Evolutionary conservation across 2,888 invertebrate species (phyloP), one percentile per base, ranked within the genome.

Genomic region (Coelopa pilipes): DNA sequence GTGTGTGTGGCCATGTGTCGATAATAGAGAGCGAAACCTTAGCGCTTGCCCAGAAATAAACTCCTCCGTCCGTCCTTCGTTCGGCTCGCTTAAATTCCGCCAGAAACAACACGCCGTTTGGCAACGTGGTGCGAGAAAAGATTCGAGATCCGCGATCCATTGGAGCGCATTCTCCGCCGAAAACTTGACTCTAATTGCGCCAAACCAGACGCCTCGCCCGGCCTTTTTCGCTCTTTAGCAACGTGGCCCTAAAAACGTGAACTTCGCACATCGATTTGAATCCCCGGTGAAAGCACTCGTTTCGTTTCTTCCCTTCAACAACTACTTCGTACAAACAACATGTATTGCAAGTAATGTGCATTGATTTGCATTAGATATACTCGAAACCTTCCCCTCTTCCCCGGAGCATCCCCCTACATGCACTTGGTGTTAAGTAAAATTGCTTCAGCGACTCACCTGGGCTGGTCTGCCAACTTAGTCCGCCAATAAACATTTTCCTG

Each of bases 401-500:
- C n/a, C n/a, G n/a, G n/a, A n/a, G n/a, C n/a, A n/a, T n/a, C n/a
- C n/a, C n/a, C n/a, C n/a, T n/a, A n/a, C 4, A 34, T 34, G 4
- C 34, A 34, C 34, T 4, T 2, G 34, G 34, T 7, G 4, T 34
- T 34, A 4, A 34, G n/a, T n/a, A 34, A 34, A 34, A 7, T 34
- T 4, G 34, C 34, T 34, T 34, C 34, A 34, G 34, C 4, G 34
- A 80, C 92, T 91, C 92, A 98, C 98, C 98, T 94, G 98, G 97
- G 92, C 97, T 98, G 88, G 98, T 99, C 92, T 98, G 98, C 98
- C 98, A 99, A 91, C 98, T 98, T 89, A 99, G 93, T 88, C 99
- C 99, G 88, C 99, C 99, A 91, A 99, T 97, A 93, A 99, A 99
- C 98, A 99, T 99, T 95, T 99, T 99, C 91, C 98, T 98, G 93